A percentile compares a stretch with the other conserved stretches of the same genome.
Conservation (phyloP, 2,888 invertebrate species). For the Callimorpha dominula region DNA sequence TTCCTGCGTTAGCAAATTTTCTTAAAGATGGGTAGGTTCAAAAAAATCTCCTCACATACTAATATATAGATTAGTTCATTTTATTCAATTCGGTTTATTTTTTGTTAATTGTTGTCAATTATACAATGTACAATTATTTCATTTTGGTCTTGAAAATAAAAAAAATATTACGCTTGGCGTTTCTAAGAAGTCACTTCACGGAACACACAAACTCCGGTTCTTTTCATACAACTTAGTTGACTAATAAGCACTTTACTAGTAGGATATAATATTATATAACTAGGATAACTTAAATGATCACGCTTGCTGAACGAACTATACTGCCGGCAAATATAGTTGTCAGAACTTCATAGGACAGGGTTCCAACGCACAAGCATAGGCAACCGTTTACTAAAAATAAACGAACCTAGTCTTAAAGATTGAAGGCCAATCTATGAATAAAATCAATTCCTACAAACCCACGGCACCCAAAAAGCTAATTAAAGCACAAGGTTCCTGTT, state of each 20-base stretch:
- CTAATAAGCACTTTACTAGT: no score
- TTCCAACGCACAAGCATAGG: not conserved
- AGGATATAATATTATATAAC: no score
- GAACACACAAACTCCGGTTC: not conserved
- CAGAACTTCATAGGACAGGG: not conserved
- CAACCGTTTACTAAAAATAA: not conserved
- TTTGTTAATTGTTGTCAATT: not conserved
- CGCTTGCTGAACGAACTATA: not conserved
- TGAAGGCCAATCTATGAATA: slow-evolving; percentile 5
- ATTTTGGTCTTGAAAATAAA: not conserved
- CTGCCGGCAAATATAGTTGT: not conserved
- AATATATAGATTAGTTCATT: no score
- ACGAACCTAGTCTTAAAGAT: not conserved
- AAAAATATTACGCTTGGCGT: not conserved
- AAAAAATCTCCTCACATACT: no score
- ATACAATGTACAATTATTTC: not conserved
- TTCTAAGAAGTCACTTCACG: not conserved
- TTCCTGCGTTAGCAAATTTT: no score
- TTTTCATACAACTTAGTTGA: not conserved
- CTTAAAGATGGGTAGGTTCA: no score
- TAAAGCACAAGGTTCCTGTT: slow-evolving; percentile 8
- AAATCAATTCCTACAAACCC: not conserved
- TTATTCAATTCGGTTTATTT: no score
- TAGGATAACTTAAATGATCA: not conserved
- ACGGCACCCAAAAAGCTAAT: not conserved